Evolutionary conservation across 2,113 vertebrate species (phyloP).

Genomic region (Variabilichromis moorii): DNA sequence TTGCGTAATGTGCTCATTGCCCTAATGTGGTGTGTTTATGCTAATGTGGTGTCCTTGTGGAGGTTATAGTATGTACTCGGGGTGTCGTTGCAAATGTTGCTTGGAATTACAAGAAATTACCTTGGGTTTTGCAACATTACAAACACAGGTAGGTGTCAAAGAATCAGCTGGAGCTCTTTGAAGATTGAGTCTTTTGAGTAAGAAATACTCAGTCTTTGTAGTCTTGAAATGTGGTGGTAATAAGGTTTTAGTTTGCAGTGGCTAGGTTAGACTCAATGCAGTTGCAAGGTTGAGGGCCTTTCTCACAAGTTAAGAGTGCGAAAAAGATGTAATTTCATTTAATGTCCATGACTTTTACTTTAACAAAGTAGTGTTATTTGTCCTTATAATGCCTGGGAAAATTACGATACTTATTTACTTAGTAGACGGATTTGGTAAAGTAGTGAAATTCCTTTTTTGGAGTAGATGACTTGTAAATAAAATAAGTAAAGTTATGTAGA

Average conservation of each 20-base stretch:
- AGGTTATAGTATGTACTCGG: not conserved
- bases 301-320: not conserved
- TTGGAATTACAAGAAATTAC: constrained; percentile 32
- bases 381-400: not conserved
- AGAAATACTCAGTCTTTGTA: not conserved
- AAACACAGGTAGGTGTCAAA: constrained; percentile 16
- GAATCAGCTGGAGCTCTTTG: constrained; percentile 30
- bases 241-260: not conserved
- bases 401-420: not conserved
- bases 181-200: constrained; percentile 34
- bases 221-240: not conserved
- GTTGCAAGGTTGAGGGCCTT: not conserved
- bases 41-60: not conserved
- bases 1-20: not conserved
- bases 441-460: not conserved
- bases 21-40: not conserved
- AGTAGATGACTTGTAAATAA: not conserved
- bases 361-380: not conserved
- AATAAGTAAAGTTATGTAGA: not conserved
- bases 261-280: not conserved
- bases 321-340: not conserved
- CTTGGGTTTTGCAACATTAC: constrained; percentile 8
- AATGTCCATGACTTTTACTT: not conserved
- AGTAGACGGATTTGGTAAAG: not conserved
- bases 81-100: constrained; percentile 30